Evolutionary conservation across 2,113 vertebrate species (phyloP).

Genomic region (Rhombomys opimus): DNA sequence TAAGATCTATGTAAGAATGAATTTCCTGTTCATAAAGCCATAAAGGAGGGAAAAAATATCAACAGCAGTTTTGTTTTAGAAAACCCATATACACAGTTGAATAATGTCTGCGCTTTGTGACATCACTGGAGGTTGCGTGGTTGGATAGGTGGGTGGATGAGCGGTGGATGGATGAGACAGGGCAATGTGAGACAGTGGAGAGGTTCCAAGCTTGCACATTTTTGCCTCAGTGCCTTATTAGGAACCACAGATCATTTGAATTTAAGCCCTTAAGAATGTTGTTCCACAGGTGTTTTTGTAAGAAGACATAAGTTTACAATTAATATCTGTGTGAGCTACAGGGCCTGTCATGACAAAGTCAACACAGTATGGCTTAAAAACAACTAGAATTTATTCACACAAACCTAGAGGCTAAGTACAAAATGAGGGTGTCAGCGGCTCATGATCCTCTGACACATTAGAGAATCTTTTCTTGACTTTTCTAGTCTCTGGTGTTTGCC

Average conservation of each 20-base stretch:
- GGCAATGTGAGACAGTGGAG: background rate
- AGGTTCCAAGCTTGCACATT: background rate
- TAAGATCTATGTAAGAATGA: background rate
- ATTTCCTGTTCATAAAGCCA: background rate
- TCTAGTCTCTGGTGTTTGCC: background rate
- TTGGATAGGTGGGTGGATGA: background rate
- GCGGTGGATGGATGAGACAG: too few species aligned
- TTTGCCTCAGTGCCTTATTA: background rate
- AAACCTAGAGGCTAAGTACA: background rate
- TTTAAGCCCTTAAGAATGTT: constrained; percentile 24
- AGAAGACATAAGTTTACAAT: constrained; percentile 11
- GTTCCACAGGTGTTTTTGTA: background rate
- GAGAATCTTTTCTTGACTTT: background rate
- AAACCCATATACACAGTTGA: background rate
- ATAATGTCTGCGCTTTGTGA: background rate
- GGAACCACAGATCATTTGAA: constrained; percentile 27
- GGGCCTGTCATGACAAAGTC: constrained; percentile 17
- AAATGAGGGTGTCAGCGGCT: background rate
- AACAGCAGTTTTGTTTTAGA: background rate
- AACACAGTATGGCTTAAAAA: background rate
- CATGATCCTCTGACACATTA: background rate
- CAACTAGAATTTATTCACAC: background rate
- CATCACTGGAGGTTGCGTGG: background rate
- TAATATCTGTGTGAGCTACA: constrained; percentile 30
- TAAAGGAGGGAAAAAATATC: background rate